Evolutionary conservation across 2,888 invertebrate genomes (phyloP), one percentile per base, ranked within the genome.

Genomic region (Panopea generosa): DNA sequence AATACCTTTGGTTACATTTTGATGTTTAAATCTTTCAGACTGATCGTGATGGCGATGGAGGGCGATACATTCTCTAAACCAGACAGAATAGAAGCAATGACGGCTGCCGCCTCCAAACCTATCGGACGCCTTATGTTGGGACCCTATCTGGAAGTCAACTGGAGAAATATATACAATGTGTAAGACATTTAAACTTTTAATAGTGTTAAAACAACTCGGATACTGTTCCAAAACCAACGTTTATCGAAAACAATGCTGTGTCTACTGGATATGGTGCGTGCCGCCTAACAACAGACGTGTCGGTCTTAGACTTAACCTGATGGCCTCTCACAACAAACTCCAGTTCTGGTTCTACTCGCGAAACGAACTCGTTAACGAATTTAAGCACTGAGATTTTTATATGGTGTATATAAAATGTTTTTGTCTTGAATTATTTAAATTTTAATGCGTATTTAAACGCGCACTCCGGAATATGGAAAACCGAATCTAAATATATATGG

Each of bases 161-260:
- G 87, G 87, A 95, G 95, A 89, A 96, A 95, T 89, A 93, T 97
- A 29, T 94, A 96, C 77, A 95, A 76, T 29, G 50, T 50, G 84
- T 83, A 66, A 73, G 80, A n/a, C n/a, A n/a, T n/a, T n/a, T n/a
- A 70, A 40, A 18, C 45, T n/a, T 50, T 14, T 33, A 6, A 6
- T 24, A 11, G n/a, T 2, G 4, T n/a, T 56, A n/a, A 7, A n/a
- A 3, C 50, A 50, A 9, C 6, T 29, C 14, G 16, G 16, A 26
- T 22, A n/a, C 4, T 29, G 33, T 56, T 6, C 27, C 2, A 29
- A 16, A 49, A 49, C 0, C 26, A 29, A 14, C 0, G 20, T 20
- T 20, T 52, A 20, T 26, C 4, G 16, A 52, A 20, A 52, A 33
- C 33, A 33, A 33, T 62, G 2, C n/a, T 11, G 0, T n/a, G 55